These are phyloP conservation scores for Phrynocephalus versicolor DNA, from an alignment of 2,113 vertebrate species.

Conservation along the genomic window DNA sequence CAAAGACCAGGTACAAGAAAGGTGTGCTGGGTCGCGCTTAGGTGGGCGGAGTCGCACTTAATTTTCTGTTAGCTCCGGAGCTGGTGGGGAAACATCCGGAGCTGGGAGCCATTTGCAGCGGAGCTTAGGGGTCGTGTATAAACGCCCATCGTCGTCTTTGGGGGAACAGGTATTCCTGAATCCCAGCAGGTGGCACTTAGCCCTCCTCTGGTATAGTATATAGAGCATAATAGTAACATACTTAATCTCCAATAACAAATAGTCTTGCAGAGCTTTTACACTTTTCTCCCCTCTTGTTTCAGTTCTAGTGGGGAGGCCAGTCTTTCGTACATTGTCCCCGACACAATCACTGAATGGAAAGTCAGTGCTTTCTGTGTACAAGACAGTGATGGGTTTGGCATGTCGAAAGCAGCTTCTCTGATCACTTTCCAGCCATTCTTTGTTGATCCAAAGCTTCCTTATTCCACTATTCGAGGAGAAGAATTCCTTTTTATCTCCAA, in stretches of 20 bases:
- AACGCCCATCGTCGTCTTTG: too few species aligned
- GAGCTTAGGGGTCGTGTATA: too few species aligned
- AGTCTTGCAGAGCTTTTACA: slow-evolving; percentile 1
- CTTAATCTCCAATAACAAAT: neutral
- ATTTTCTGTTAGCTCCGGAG: too few species aligned
- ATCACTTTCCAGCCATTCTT: slow-evolving; percentile 85
- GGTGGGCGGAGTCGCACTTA: too few species aligned
- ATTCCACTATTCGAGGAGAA: slow-evolving; percentile 83
- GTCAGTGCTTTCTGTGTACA: slow-evolving; percentile 85
- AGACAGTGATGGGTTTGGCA: slow-evolving; percentile 81
- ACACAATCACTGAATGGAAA: slow-evolving; percentile 89
- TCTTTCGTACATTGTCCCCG: slow-evolving; percentile 75
- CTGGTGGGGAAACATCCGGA: too few species aligned
- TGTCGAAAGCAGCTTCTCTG: slow-evolving; percentile 72
- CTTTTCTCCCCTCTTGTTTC: slow-evolving; percentile 3
- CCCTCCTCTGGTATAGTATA: neutral
- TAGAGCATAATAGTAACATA: neutral
- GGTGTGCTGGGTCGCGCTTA: too few species aligned
- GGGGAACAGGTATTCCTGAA: neutral
- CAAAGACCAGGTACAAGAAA: too few species aligned
- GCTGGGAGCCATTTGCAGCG: too few species aligned
- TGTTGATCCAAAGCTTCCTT: slow-evolving; percentile 78
- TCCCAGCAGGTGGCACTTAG: neutral
- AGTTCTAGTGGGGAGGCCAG: slow-evolving; percentile 64
- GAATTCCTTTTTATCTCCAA: slow-evolving; percentile 80